Conservation (phyloP, 2,888 invertebrate species). For the Coronaproctus castanopsis region DNA sequence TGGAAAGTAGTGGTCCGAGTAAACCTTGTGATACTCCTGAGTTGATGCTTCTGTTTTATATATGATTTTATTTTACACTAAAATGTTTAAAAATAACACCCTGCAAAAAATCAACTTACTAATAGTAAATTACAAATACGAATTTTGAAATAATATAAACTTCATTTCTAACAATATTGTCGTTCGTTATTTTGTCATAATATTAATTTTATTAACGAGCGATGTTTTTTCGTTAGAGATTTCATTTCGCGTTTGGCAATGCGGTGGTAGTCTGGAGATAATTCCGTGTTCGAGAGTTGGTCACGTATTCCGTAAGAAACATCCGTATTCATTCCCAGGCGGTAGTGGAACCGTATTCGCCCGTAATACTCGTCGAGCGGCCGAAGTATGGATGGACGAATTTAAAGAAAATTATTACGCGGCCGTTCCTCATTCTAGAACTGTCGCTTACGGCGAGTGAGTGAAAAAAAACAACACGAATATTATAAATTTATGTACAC, state of each 20-base stretch:
- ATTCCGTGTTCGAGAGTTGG: conserved; percentile 92
- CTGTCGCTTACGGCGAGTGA: conserved; percentile 76
- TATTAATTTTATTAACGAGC: background rate
- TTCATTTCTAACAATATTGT: background rate
- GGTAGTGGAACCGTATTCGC: conserved; percentile 95
- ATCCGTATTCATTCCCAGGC: conserved; percentile 95
- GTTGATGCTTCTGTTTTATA: too few species aligned
- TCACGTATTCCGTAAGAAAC: conserved; percentile 83
- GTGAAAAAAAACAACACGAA: conserved; percentile 25
- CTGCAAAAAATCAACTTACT: too few species aligned
- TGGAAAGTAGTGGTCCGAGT: too few species aligned
- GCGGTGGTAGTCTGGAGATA: conserved; percentile 89
- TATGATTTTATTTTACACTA: too few species aligned
- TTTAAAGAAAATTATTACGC: conserved; percentile 91
- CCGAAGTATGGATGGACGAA: conserved; percentile 99
- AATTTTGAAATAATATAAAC: too few species aligned
- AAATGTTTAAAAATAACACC: too few species aligned
- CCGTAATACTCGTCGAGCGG: conserved; percentile 83
- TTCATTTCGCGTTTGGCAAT: conserved; percentile 87
- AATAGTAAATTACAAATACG: too few species aligned
- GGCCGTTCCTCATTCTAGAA: conserved; percentile 73
- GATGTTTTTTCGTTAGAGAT: conserved; percentile 32
- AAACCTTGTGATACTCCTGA: too few species aligned
- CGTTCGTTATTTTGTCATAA: background rate
- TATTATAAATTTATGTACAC: background rate